These are phyloP conservation scores for Drosophila putrida DNA, from an alignment of 2,888 invertebrate genomes.

Conservation along the genomic window DNA sequence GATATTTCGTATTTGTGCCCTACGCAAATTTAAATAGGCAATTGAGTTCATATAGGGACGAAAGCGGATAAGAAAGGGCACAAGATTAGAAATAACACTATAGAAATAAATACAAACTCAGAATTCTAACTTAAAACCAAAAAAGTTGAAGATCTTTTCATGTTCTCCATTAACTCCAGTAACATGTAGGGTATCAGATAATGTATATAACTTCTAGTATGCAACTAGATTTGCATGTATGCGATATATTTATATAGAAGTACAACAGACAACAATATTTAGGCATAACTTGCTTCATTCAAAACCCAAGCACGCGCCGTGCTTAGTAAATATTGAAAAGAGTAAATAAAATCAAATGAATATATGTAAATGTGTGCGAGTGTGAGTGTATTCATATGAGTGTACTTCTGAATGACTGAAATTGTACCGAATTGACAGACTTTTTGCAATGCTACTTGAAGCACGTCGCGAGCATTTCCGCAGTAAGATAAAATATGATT, in stretches of 20 bases:
- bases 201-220: neutral
- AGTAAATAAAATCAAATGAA: conserved; percentile 70
- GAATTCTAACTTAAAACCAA: neutral
- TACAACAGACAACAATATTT: conserved; percentile 26
- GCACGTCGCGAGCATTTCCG: conserved; percentile 79
- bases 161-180: neutral
- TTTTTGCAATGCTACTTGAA: conserved; percentile 48
- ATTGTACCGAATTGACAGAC: conserved; percentile 65
- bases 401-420: conserved; percentile 49
- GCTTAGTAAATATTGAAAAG: conserved; percentile 71
- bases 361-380: conserved; percentile 13
- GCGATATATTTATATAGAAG: conserved; percentile 17
- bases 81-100: neutral
- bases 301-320: conserved; percentile 73
- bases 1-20: conserved; percentile 37
- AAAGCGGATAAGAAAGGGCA: conserved; percentile 2
- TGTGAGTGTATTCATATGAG: conserved; percentile 22
- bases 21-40: conserved; percentile 25
- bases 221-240: neutral
- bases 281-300: conserved; percentile 64
- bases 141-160: neutral
- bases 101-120: neutral
- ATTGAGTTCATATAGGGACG: neutral
- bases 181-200: conserved; percentile 17
- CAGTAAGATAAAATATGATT: conserved; percentile 76